A percentile compares a stretch with the other conserved stretches of the same genome.
Conservation (phyloP, 2,888 invertebrate genomes). For the Ditylenchus weischeri region DNA sequence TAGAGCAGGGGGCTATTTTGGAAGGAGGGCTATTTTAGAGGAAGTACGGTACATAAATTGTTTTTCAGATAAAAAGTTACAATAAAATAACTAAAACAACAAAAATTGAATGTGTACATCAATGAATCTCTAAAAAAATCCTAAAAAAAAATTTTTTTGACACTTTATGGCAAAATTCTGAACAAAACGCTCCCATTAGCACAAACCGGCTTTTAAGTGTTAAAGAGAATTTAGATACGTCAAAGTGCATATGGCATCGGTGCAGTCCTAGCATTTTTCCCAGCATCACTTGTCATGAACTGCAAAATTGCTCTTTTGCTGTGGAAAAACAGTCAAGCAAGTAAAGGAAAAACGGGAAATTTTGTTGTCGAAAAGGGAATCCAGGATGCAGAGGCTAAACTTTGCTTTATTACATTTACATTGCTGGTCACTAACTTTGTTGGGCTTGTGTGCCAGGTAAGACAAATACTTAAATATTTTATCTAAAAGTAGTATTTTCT, state of each 20-base stretch:
- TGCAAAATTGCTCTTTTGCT: not conserved
- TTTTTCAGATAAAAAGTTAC: too few species aligned
- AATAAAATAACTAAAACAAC: too few species aligned
- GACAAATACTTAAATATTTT: not conserved
- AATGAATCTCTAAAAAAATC: too few species aligned
- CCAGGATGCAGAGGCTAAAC: constrained; percentile 2
- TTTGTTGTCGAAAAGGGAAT: not conserved
- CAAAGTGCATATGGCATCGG: constrained; percentile 6
- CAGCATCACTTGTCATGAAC: not conserved
- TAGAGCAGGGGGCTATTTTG: too few species aligned
- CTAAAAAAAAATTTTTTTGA: too few species aligned
- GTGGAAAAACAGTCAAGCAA: not conserved
- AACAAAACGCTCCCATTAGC: too few species aligned
- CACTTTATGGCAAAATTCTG: too few species aligned
- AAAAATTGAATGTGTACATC: too few species aligned
- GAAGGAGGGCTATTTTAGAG: too few species aligned
- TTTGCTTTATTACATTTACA: constrained; percentile 6
- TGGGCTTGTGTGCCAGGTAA: constrained; percentile 1
- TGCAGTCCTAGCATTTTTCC: not conserved
- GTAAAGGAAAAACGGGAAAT: not conserved
- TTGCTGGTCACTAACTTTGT: not conserved
- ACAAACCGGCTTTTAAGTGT: too few species aligned
- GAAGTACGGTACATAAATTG: too few species aligned
- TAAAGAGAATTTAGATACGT: constrained; percentile 5
- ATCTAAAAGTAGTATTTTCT: too few species aligned